Evolutionary conservation across 2,113 vertebrate species (phyloP).

Genomic region (Erythrocercus mccallii): DNA sequence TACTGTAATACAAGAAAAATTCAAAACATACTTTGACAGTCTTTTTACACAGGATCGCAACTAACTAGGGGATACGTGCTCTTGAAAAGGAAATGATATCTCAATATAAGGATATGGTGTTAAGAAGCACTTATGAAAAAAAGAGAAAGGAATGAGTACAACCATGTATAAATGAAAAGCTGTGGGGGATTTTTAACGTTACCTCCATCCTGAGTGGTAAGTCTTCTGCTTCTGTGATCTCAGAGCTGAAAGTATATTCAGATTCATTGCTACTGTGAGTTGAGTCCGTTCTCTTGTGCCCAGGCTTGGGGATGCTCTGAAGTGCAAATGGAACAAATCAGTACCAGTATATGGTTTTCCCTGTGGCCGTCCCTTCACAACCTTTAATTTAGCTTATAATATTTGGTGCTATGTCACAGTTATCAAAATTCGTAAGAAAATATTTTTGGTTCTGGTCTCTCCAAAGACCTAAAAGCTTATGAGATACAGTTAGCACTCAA

Average conservation of each 20-base stretch:
- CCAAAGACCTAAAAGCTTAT: not conserved
- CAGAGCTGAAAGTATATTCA: slow-evolving; percentile 93
- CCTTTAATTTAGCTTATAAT: not conserved
- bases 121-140: not conserved
- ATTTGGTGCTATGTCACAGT: not conserved
- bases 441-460: not conserved
- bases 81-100: not conserved
- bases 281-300: slow-evolving; percentile 93
- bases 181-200: not conserved
- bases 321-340: slow-evolving; percentile 14
- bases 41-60: not conserved
- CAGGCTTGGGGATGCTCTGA: slow-evolving; percentile 88
- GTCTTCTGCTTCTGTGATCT: slow-evolving; percentile 90
- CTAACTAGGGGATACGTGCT: not conserved
- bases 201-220: slow-evolving; percentile 83
- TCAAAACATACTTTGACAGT: not conserved
- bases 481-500: not conserved
- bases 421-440: not conserved
- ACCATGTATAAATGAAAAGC: not conserved
- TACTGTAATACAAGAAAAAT: not conserved
- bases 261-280: slow-evolving; percentile 99
- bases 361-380: not conserved
- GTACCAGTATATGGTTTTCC: not conserved
- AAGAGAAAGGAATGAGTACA: not conserved
- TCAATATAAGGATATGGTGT: not conserved